Conservation (phyloP, 2,113 vertebrate genomes). For the Sylvietta virens region DNA sequence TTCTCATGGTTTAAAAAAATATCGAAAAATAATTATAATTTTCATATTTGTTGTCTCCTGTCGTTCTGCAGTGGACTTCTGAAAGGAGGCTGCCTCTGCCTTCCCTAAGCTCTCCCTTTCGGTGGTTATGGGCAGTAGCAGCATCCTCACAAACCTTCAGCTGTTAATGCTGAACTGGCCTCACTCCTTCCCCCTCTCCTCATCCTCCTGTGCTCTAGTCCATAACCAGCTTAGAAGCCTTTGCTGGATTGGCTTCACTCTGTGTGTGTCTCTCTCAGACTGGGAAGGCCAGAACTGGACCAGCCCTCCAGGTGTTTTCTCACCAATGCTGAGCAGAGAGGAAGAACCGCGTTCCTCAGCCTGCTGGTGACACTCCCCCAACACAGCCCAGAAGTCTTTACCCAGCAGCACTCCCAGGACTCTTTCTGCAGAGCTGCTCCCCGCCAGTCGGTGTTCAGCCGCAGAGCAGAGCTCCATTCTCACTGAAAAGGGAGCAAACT, state of each 20-base stretch:
- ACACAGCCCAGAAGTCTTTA: neutral
- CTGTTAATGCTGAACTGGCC: neutral
- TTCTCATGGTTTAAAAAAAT: neutral
- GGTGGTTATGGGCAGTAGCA: neutral
- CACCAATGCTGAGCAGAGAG: neutral
- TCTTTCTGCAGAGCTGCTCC: neutral
- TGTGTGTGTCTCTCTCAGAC: neutral
- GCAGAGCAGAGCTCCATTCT: neutral
- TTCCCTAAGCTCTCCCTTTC: neutral
- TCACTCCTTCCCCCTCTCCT: neutral
- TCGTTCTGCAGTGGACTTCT: neutral
- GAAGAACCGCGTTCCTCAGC: fast-evolving
- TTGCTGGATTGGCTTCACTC: neutral
- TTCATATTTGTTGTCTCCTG: neutral
- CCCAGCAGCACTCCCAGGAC: no score
- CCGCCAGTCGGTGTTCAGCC: neutral
- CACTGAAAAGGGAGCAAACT: neutral
- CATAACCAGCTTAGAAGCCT: neutral
- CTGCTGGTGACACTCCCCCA: neutral
- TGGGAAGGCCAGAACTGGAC: neutral
- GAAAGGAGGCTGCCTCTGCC: neutral
- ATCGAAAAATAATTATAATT: neutral
- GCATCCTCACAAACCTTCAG: neutral
- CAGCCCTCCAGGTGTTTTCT: neutral
- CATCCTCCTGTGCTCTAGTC: neutral